A percentile compares a stretch with the other conserved stretches of the same genome.
phyloP scores from a whole-genome alignment of 1,140 invertebrate genomes.

The Atta colombica region DNA sequence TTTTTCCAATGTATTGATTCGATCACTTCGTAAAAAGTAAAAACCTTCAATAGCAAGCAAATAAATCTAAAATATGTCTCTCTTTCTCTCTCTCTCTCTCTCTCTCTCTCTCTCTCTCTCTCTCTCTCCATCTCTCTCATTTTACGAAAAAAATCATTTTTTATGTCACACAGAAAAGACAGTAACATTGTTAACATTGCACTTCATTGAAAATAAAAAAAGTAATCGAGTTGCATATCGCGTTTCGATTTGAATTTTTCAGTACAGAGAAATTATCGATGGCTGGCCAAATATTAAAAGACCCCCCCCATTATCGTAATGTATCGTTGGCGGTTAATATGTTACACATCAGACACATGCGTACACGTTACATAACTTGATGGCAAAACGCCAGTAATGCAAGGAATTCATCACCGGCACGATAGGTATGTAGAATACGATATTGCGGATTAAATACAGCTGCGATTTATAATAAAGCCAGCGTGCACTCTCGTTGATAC shows the following conservation, averaged over 20 bases:
- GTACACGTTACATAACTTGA: slow-evolving; percentile 62
- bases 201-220: slow-evolving; percentile 35
- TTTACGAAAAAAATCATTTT: slow-evolving; percentile 2
- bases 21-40: background rate
- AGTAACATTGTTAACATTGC: slow-evolving; percentile 31
- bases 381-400: slow-evolving; percentile 66
- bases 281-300: slow-evolving; percentile 70
- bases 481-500: slow-evolving; percentile 53
- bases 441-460: slow-evolving; percentile 72
- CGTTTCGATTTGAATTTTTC: slow-evolving; percentile 70
- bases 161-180: background rate
- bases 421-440: slow-evolving; percentile 70
- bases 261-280: slow-evolving; percentile 44
- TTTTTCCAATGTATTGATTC: background rate
- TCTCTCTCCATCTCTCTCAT: background rate
- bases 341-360: slow-evolving; percentile 54
- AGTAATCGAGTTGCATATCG: slow-evolving; percentile 3
- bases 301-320: slow-evolving; percentile 66
- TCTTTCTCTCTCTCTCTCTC: too few species aligned
- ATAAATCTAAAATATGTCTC: background rate
- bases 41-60: background rate
- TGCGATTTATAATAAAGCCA: slow-evolving; percentile 64
- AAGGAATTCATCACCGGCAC: slow-evolving; percentile 72
- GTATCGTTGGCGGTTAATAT: slow-evolving; percentile 66
- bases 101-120: too few species aligned